Percentiles rank a stretch among this genome's conserved stretches.
Evolutionary conservation across 2,888 invertebrate species (phyloP).

Genomic region (Drosophila bunnanda): DNA sequence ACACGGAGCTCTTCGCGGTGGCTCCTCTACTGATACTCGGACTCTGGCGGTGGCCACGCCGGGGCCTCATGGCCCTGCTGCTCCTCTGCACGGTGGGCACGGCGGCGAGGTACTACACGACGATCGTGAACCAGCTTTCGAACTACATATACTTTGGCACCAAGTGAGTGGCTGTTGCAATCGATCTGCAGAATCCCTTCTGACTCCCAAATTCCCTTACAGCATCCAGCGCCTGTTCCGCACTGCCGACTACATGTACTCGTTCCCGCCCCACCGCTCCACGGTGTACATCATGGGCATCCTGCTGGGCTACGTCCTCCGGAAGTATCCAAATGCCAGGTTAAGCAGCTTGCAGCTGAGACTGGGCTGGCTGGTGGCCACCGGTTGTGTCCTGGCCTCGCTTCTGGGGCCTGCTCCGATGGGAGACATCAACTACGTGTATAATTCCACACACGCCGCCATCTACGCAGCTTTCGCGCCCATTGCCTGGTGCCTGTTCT

Average conservation of each 20-base stretch:
- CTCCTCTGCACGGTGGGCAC: conserved; percentile 86
- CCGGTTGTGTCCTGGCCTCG: conserved; percentile 86
- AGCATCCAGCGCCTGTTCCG: conserved; percentile 88
- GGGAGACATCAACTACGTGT: conserved; percentile 87
- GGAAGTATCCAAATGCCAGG: conserved; percentile 84
- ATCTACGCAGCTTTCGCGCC: conserved; percentile 89
- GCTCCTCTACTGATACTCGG: conserved; percentile 87
- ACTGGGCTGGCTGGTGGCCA: conserved; percentile 86
- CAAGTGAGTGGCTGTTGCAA: conserved; percentile 86
- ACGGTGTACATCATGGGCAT: conserved; percentile 90
- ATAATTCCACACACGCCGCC: conserved; percentile 88
- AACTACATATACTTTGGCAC: conserved; percentile 89
- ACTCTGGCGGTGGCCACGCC: conserved; percentile 87
- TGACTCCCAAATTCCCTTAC: conserved; percentile 2
- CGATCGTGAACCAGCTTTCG: conserved; percentile 87
- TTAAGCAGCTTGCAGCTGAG: conserved; percentile 85
- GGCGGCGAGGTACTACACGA: conserved; percentile 87
- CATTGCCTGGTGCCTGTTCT: conserved; percentile 88
- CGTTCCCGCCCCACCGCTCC: conserved; percentile 87
- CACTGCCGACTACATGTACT: conserved; percentile 89
- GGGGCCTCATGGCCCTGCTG: conserved; percentile 85
- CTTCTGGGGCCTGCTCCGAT: conserved; percentile 88
- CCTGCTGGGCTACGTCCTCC: conserved; percentile 87
- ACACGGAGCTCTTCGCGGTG: conserved; percentile 88
- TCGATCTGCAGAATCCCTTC: no score